Evolutionary conservation across 2,888 invertebrate genomes (phyloP).

Genomic region (Rapana venosa): DNA sequence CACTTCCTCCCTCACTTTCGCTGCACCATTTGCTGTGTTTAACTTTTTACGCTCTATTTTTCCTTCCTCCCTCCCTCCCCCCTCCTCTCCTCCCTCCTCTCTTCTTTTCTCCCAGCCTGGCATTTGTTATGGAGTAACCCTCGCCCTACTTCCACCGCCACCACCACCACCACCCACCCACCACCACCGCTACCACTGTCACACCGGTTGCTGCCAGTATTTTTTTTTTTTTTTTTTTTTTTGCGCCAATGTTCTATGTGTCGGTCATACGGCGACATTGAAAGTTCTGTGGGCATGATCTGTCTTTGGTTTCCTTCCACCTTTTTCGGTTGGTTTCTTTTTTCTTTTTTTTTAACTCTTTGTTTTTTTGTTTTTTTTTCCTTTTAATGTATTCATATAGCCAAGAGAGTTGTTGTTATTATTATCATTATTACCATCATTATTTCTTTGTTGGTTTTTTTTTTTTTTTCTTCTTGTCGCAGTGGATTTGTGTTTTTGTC

Average conservation of each 20-base stretch:
- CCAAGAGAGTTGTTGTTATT: background rate
- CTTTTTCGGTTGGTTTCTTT: slow-evolving; percentile 2
- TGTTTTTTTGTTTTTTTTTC: background rate
- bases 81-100: background rate
- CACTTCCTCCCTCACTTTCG: no score
- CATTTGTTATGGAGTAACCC: slow-evolving; percentile 19
- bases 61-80: background rate
- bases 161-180: background rate
- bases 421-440: no score
- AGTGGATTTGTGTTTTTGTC: slow-evolving; percentile 58
- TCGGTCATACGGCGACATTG: background rate
- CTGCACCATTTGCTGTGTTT: no score
- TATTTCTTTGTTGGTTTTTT: background rate
- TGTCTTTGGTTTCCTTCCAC: slow-evolving; percentile 52
- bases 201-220: background rate
- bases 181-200: slow-evolving; percentile 23
- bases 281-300: slow-evolving; percentile 49
- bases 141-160: slow-evolving; percentile 28
- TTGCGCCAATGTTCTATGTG: slow-evolving; percentile 35
- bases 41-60: no score
- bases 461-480: slow-evolving; percentile 43
- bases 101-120: no score
- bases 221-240: background rate
- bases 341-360: background rate
- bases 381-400: slow-evolving; percentile 21